phyloP scores from a whole-genome alignment of 1,140 invertebrate species.

The Aphelenchoides avenae region DNA sequence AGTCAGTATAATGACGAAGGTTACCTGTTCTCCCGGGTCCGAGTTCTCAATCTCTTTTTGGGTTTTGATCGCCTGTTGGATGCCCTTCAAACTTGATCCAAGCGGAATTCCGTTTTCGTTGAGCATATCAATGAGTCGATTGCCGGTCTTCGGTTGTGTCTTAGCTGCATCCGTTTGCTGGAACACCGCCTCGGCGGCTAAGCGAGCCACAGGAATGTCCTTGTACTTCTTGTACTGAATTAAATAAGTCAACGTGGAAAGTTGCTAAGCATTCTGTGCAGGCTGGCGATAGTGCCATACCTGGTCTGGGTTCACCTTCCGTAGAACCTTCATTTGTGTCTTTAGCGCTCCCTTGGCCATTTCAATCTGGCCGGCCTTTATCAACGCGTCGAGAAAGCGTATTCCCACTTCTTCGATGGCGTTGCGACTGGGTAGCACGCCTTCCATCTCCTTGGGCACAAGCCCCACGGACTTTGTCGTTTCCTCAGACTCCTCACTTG shows the following conservation, averaged over 20 bases:
- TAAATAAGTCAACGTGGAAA: slow-evolving; percentile 2
- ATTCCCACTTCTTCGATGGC: slow-evolving; percentile 21
- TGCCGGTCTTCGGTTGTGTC: slow-evolving; percentile 32
- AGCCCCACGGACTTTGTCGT: neutral
- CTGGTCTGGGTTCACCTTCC: slow-evolving; percentile 48
- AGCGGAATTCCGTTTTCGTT: slow-evolving; percentile 51
- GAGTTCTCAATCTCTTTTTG: slow-evolving; percentile 35
- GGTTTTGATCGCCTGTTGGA: slow-evolving; percentile 37
- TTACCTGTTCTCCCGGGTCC: slow-evolving; percentile 37
- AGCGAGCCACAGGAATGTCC: slow-evolving; percentile 37
- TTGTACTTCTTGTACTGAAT: slow-evolving; percentile 47
- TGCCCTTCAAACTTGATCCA: slow-evolving; percentile 36
- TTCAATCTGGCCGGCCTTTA: slow-evolving; percentile 51
- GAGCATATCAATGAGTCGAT: slow-evolving; percentile 43
- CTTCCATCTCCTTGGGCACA: neutral
- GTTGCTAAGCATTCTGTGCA: neutral
- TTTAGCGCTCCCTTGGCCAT: slow-evolving; percentile 51
- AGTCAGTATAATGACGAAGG: slow-evolving; percentile 2
- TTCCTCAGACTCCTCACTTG: neutral
- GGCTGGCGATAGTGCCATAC: slow-evolving; percentile 11
- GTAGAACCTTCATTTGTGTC: slow-evolving; percentile 44
- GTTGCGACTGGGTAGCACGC: slow-evolving; percentile 5
- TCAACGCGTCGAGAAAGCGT: slow-evolving; percentile 35
- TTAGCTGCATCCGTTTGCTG: slow-evolving; percentile 39
- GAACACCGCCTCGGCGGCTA: slow-evolving; percentile 48